Evolutionary conservation across 2,797 vertebrate genomes (phyloP).

Genomic region (Clarias fuscus): DNA sequence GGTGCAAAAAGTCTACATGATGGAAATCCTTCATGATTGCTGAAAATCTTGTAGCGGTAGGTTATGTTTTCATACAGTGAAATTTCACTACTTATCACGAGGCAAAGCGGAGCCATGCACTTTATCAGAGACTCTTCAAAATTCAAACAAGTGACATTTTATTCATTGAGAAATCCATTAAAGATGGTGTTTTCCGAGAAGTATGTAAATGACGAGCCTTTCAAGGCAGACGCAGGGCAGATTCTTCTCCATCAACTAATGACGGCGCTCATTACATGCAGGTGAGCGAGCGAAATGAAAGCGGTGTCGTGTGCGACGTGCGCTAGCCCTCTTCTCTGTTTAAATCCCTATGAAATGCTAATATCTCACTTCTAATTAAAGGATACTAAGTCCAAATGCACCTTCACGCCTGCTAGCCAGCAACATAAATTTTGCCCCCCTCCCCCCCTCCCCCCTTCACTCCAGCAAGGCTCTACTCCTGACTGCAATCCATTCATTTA

Average conservation of each 20-base stretch:
- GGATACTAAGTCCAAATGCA: conserved; percentile 93
- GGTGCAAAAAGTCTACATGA: conserved; percentile 16
- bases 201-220: conserved; percentile 97
- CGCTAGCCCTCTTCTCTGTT: conserved; percentile 89
- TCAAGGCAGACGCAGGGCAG: conserved; percentile 94
- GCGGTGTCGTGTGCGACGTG: conserved; percentile 80
- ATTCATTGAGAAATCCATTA: conserved; percentile 99
- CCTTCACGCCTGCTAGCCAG: conserved; percentile 77
- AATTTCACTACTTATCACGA: not conserved
- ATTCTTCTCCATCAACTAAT: conserved; percentile 99
- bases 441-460: not conserved
- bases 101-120: conserved; percentile 59
- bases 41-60: not conserved
- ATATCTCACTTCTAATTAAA: conserved; percentile 99
- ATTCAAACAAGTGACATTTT: conserved; percentile 93
- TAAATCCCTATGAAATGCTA: conserved; percentile 99
- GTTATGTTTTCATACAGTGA: not conserved
- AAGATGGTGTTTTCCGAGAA: conserved; percentile 88
- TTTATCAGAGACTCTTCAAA: conserved; percentile 87
- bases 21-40: conserved; percentile 38
- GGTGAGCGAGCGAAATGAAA: conserved; percentile 93
- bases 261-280: conserved; percentile 98
- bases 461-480: conserved; percentile 67
- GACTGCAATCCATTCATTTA: conserved; percentile 77
- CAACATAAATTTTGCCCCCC: conserved; percentile 73